These are phyloP conservation scores for Drosophila kanekoi DNA, from an alignment of 2,888 invertebrate genomes.

Conservation along the genomic window DNA sequence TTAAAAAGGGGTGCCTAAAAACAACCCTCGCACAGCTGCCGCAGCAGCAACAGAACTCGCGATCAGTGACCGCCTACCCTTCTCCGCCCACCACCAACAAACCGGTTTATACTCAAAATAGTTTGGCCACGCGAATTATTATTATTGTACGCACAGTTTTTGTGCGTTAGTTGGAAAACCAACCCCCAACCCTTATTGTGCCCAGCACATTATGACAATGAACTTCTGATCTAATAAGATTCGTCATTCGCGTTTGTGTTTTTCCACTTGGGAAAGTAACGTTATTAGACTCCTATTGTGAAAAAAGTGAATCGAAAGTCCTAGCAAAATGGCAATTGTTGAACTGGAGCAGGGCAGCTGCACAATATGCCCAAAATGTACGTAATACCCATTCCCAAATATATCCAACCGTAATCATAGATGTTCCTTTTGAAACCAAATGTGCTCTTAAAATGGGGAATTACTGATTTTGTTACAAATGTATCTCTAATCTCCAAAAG, in stretches of 20 bases:
- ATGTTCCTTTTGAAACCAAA: not conserved
- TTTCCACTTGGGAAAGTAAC: conserved; percentile 12
- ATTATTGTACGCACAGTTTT: conserved; percentile 13
- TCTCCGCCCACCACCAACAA: conserved; percentile 51
- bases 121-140: conserved; percentile 58
- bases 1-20: conserved; percentile 18
- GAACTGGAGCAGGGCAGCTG: conserved; percentile 29
- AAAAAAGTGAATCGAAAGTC: conserved; percentile 9
- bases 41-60: conserved; percentile 23
- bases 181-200: conserved; percentile 66
- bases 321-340: conserved; percentile 34
- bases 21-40: conserved; percentile 37
- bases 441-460: not conserved
- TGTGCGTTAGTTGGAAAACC: conserved; percentile 36
- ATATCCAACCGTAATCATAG: not conserved
- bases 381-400: conserved; percentile 29
- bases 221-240: conserved; percentile 63
- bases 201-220: conserved; percentile 34
- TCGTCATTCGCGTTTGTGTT: conserved; percentile 12
- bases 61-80: conserved; percentile 51
- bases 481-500: too few species aligned
- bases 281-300: not conserved
- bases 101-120: conserved; percentile 50
- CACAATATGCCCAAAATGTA: conserved; percentile 62
- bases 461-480: not conserved